Percentiles rank a stretch among this genome's conserved stretches.
phyloP scores from a whole-genome alignment of 1,140 invertebrate genomes.

The Neoseiulus cucumeris region DNA sequence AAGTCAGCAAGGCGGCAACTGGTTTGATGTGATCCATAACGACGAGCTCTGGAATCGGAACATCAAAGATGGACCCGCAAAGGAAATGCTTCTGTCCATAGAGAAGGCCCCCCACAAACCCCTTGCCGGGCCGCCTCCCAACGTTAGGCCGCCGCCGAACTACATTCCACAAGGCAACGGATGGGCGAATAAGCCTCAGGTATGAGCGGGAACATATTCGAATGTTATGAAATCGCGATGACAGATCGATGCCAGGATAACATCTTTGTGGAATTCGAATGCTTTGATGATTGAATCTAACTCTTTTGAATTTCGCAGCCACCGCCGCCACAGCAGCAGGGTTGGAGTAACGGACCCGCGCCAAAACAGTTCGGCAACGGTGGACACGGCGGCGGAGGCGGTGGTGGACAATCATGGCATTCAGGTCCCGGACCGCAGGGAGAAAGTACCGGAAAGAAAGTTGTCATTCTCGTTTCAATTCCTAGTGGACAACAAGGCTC shows the following conservation, averaged over 20 bases:
- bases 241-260: background rate
- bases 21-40: constrained; percentile 7
- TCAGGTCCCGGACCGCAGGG: background rate
- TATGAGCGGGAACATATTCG: background rate
- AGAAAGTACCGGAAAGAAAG: background rate
- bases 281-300: too few relatives aligned
- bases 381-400: too few relatives aligned
- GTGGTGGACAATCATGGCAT: background rate
- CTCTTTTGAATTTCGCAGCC: background rate
- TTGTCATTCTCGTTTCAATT: constrained; percentile 3
- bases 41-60: background rate
- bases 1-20: background rate
- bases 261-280: too few relatives aligned
- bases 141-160: background rate
- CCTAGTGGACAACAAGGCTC: background rate
- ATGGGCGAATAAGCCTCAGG: background rate
- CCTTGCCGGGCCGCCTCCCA: background rate
- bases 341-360: background rate
- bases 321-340: background rate
- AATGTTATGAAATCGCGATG: background rate
- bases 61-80: background rate
- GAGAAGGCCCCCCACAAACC: background rate
- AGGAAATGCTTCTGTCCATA: background rate
- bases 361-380: background rate
- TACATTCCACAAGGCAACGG: background rate